phyloP scores from a whole-genome alignment of 35 echinoderm and acorn worm species.

The Eucidaris tribuloides region DNA sequence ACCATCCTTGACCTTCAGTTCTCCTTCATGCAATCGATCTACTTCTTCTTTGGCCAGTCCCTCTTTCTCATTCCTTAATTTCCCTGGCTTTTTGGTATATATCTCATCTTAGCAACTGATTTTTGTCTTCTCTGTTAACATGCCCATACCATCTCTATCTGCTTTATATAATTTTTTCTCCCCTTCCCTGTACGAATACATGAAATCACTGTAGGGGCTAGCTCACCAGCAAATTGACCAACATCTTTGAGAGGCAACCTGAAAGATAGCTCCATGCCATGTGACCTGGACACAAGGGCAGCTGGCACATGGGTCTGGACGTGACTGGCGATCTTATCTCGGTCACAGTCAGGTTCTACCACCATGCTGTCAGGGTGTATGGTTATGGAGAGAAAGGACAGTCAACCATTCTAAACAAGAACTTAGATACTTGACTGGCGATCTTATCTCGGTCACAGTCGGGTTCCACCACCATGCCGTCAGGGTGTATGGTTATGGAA shows the following conservation, averaged over 20 bases:
- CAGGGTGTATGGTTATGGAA: background rate
- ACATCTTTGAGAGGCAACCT: conserved; percentile 62
- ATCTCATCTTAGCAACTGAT: no score
- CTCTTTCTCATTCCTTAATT: no score
- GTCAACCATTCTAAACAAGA: no score
- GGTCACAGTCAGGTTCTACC: conserved; percentile 23
- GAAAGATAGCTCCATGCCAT: conserved; percentile 73
- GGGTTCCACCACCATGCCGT: conserved; percentile 64
- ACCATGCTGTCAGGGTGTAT: conserved; percentile 50
- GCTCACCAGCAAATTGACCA: conserved; percentile 50
- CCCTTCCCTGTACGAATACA: no score
- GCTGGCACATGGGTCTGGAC: conserved; percentile 44
- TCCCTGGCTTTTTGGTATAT: no score
- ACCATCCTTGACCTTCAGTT: no score
- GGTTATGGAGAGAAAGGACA: background rate
- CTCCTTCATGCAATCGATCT: no score
- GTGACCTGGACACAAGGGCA: conserved; percentile 31
- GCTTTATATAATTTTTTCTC: no score
- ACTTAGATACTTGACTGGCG: conserved; percentile 24
- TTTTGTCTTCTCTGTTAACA: no score
- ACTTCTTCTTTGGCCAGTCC: no score
- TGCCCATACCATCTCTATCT: no score
- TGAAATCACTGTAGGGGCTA: no score
- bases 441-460: conserved; percentile 34
- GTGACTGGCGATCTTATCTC: conserved; percentile 32